Conservation (phyloP, 2,888 invertebrate genomes). For the Leucophenga montana region DNA sequence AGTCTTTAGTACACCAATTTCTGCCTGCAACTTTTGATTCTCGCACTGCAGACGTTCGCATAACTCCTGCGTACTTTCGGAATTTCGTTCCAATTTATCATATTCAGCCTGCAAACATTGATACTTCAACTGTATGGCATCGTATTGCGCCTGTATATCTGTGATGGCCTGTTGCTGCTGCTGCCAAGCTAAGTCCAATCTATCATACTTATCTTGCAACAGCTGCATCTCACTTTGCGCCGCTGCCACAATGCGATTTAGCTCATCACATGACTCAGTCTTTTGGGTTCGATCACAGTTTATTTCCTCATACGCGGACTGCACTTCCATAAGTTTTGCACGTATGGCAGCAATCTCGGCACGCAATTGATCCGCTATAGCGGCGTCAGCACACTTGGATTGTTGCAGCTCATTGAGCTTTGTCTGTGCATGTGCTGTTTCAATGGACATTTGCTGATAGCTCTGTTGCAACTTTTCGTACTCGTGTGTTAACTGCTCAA, state of each 20-base stretch:
- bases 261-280: slow-evolving; percentile 50
- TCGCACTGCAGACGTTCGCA: slow-evolving; percentile 54
- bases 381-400: slow-evolving; percentile 34
- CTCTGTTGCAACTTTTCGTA: slow-evolving; percentile 43
- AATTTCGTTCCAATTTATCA: slow-evolving; percentile 47
- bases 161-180: slow-evolving; percentile 49
- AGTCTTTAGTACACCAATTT: slow-evolving; percentile 55
- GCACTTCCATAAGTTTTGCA: slow-evolving; percentile 51
- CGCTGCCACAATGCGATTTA: slow-evolving; percentile 48
- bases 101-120: slow-evolving; percentile 57
- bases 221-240: slow-evolving; percentile 50
- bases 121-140: slow-evolving; percentile 58
- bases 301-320: slow-evolving; percentile 49
- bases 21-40: slow-evolving; percentile 55
- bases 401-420: slow-evolving; percentile 40
- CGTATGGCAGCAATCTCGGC: slow-evolving; percentile 49
- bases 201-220: slow-evolving; percentile 56
- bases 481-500: slow-evolving; percentile 44
- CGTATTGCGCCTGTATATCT: slow-evolving; percentile 57
- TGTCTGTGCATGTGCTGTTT: slow-evolving; percentile 35
- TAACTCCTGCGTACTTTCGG: slow-evolving; percentile 46
- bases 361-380: slow-evolving; percentile 55
- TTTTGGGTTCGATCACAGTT: slow-evolving; percentile 49
- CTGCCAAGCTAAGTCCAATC: slow-evolving; percentile 52
- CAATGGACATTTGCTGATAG: slow-evolving; percentile 35